Evolutionary conservation across 23 tunicate species (phyloP).

Genomic region (Oikopleura vanhoeffeni): DNA sequence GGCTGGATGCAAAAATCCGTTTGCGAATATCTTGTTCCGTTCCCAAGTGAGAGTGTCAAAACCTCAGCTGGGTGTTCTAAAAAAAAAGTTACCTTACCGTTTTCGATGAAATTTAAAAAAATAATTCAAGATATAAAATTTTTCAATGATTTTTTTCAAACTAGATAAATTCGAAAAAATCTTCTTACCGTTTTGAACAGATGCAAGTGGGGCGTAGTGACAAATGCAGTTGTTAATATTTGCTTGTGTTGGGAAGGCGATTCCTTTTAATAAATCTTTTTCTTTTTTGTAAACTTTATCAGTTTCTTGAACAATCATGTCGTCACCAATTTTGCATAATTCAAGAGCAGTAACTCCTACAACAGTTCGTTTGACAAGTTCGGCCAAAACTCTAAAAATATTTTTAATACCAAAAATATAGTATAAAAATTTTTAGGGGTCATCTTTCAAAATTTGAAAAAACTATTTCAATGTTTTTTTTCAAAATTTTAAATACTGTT

Average conservation of each 20-base stretch:
- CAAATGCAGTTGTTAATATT: conserved; percentile 92
- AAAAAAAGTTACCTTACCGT: too few species aligned
- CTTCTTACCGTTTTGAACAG: conserved; percentile 29
- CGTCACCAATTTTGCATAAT: conserved; percentile 71
- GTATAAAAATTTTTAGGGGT: background rate
- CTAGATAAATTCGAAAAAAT: too few species aligned
- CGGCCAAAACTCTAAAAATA: conserved; percentile 32
- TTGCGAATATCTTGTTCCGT: too few species aligned
- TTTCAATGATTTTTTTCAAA: too few species aligned
- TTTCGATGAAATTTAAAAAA: too few species aligned
- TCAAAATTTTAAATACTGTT: too few species aligned
- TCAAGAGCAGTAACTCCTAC: conserved; percentile 50
- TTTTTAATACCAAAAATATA: background rate
- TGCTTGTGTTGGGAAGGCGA: conserved; percentile 71
- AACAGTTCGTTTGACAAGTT: conserved; percentile 29
- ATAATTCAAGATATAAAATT: too few species aligned
- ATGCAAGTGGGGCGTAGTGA: conserved; percentile 65
- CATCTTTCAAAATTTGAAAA: background rate
- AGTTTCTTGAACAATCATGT: conserved; percentile 35
- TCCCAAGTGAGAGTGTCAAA: too few species aligned
- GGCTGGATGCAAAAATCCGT: too few species aligned
- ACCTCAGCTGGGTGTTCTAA: too few species aligned
- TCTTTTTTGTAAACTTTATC: conserved; percentile 38
- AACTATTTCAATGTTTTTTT: background rate
- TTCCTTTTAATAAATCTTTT: conserved; percentile 60